Evolutionary conservation across 2,888 invertebrate species (phyloP).

Genomic region (Cryptocephalus moraei): DNA sequence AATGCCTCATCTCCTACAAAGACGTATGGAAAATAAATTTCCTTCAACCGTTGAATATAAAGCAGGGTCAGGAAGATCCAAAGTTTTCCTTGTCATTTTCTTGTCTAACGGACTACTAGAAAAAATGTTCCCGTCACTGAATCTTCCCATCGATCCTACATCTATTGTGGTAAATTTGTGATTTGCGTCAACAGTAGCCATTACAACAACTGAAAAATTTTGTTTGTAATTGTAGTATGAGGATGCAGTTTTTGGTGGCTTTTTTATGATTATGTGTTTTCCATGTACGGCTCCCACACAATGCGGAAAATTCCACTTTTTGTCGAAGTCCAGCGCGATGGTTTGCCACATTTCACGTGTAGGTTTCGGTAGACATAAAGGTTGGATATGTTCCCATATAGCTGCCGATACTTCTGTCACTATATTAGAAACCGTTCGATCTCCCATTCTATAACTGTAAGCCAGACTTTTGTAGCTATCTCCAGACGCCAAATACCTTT

Average conservation of each 20-base stretch:
- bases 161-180: too few species aligned
- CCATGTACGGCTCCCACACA: too few species aligned
- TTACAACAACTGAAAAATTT: too few species aligned
- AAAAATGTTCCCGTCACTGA: neutral
- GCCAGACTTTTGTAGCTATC: too few species aligned
- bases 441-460: conserved; percentile 7
- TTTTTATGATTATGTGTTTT: too few species aligned
- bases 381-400: neutral
- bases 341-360: neutral
- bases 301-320: too few species aligned
- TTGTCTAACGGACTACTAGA: neutral
- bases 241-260: too few species aligned
- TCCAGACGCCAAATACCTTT: conserved; percentile 5
- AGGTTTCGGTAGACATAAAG: neutral
- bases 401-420: neutral
- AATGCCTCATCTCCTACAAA: neutral
- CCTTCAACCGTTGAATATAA: neutral
- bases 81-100: neutral
- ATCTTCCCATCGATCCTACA: neutral
- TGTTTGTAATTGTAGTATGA: too few species aligned
- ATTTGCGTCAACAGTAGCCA: too few species aligned
- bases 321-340: too few species aligned
- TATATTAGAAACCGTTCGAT: neutral
- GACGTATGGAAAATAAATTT: neutral
- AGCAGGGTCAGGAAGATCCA: neutral